Percentiles rank a stretch among this genome's conserved stretches.
phyloP scores from a whole-genome alignment of 2,113 vertebrate species.

The Echinops telfairi region DNA sequence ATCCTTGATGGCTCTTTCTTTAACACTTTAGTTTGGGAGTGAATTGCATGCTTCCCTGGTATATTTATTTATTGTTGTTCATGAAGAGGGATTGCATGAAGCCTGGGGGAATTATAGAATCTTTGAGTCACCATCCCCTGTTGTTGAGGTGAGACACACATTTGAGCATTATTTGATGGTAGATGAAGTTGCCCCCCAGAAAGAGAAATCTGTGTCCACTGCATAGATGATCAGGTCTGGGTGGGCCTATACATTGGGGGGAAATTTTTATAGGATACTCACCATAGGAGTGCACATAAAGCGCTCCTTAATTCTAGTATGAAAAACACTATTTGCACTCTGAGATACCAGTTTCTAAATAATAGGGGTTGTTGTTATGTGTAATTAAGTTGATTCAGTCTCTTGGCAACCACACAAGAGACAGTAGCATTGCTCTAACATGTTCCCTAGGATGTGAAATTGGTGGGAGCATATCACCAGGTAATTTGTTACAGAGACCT shows the following conservation, averaged over 20 bases:
- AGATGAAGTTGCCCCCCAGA: neutral
- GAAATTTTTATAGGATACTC: rapidly evolving
- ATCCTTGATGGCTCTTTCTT: neutral
- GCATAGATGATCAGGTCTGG: too few species aligned
- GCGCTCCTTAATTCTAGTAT: neutral
- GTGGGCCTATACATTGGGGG: too few species aligned
- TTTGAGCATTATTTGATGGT: neutral
- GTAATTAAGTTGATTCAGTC: neutral
- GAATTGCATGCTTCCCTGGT: neutral
- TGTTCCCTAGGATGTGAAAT: neutral
- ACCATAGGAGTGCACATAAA: neutral
- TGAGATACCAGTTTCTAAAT: neutral
- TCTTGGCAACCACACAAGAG: neutral
- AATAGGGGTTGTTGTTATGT: neutral
- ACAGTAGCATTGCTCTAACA: neutral
- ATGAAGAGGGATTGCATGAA: too few species aligned
- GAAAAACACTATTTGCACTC: neutral
- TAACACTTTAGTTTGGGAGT: neutral
- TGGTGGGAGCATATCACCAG: neutral
- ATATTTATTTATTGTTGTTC: too few species aligned
- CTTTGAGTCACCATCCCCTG: too few species aligned
- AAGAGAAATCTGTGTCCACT: neutral
- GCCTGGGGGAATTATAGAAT: too few species aligned
- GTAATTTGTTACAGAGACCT: neutral
- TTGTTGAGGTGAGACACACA: too few species aligned